A percentile compares a stretch with the other conserved stretches of the same genome.
These are phyloP conservation scores for Arctocebus calabarensis DNA, from an alignment of 2,797 vertebrate genomes.

Conservation along the genomic window DNA sequence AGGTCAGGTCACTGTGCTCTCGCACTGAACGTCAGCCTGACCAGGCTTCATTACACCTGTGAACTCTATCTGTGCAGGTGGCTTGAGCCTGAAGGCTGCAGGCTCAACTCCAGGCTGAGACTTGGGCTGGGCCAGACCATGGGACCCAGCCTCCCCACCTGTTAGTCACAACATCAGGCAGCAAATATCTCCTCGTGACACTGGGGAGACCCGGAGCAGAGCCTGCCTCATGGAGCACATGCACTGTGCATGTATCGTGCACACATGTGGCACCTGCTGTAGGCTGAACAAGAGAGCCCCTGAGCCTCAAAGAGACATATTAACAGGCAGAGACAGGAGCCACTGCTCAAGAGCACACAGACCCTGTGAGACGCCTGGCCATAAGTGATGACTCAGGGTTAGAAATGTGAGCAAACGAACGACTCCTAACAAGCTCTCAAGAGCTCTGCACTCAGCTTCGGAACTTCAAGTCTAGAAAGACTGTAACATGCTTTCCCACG, in stretches of 20 bases:
- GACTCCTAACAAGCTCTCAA: neutral
- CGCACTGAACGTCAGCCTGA: neutral
- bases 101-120: neutral
- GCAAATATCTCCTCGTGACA: neutral
- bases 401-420: neutral
- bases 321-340: neutral
- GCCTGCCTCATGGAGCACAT: neutral
- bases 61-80: slow-evolving; percentile 20
- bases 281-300: neutral
- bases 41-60: neutral
- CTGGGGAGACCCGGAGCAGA: too few relatives aligned
- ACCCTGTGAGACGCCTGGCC: neutral
- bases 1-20: neutral
- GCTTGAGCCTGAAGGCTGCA: neutral
- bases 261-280: neutral
- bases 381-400: neutral
- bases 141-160: neutral
- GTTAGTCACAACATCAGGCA: neutral
- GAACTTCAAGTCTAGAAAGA: neutral
- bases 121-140: neutral
- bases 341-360: neutral
- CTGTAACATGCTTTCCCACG: neutral
- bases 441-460: neutral
- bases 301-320: slow-evolving; percentile 6
- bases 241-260: neutral